phyloP scores from a whole-genome alignment of 2,797 vertebrate species.

The Chaenodraco wilsoni region DNA sequence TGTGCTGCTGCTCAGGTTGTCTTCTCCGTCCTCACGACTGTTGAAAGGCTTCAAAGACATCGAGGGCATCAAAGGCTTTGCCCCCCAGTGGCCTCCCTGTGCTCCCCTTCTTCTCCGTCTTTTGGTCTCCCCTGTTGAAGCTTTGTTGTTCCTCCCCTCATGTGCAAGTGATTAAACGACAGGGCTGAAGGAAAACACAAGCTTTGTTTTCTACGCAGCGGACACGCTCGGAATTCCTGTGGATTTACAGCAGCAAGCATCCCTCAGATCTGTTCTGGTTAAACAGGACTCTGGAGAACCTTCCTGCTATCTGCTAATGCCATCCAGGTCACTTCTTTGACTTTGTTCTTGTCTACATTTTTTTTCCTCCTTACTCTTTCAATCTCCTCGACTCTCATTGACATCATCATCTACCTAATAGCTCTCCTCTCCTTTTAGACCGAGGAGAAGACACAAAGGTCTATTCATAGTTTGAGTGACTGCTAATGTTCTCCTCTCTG shows the following conservation, averaged over 20 bases:
- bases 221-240: conserved; percentile 69
- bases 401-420: conserved; percentile 8
- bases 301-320: conserved; percentile 42
- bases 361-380: not conserved
- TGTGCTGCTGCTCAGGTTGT: conserved; percentile 39
- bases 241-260: conserved; percentile 69
- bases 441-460: conserved; percentile 68
- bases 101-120: conserved; percentile 50
- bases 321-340: conserved; percentile 27
- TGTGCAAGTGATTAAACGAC: conserved; percentile 82
- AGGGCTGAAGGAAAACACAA: conserved; percentile 72
- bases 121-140: conserved; percentile 48
- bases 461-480: conserved; percentile 75
- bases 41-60: conserved; percentile 62
- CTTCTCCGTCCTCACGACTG: conserved; percentile 49
- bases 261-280: conserved; percentile 73
- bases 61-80: conserved; percentile 65
- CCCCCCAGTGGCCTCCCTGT: conserved; percentile 60
- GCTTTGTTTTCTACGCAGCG: conserved; percentile 74
- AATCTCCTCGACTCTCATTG: not conserved
- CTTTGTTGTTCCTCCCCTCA: conserved; percentile 70
- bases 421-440: conserved; percentile 13
- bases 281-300: conserved; percentile 66
- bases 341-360: conserved; percentile 17
- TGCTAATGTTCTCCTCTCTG: conserved; percentile 70